These are phyloP conservation scores for Chaenocephalus aceratus DNA, from an alignment of 2,113 vertebrate species.

Conservation along the genomic window DNA sequence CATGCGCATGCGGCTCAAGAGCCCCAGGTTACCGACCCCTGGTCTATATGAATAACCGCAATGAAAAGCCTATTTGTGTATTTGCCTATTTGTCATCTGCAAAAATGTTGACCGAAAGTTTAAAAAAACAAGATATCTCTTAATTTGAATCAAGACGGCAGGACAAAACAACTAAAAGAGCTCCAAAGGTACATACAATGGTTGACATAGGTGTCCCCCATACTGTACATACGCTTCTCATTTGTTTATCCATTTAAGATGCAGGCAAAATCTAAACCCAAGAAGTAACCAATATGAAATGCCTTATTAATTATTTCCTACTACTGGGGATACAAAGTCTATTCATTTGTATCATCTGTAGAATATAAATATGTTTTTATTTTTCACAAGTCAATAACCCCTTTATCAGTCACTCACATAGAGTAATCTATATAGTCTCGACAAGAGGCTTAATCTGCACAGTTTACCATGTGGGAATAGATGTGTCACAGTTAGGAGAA, in stretches of 20 bases:
- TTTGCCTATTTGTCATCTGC: no score
- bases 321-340: not conserved
- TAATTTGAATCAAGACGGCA: not conserved
- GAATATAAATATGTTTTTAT: not conserved
- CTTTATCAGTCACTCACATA: not conserved
- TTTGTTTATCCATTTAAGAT: not conserved
- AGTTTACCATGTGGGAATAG: not conserved
- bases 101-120: no score
- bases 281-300: not conserved
- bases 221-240: not conserved
- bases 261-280: not conserved
- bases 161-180: not conserved
- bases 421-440: not conserved
- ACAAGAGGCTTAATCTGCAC: constrained; percentile 3
- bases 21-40: no score
- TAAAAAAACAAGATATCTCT: no score
- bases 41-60: no score
- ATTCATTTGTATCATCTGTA: not conserved
- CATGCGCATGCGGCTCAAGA: no score
- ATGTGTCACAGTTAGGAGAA: not conserved
- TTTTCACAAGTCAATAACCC: not conserved
- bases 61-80: no score
- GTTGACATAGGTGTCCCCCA: not conserved
- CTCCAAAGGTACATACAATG: not conserved
- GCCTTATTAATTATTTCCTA: not conserved